These are phyloP conservation scores for Cricetomys ansorgei DNA, from an alignment of 2,113 vertebrate species.

Conservation along the genomic window DNA sequence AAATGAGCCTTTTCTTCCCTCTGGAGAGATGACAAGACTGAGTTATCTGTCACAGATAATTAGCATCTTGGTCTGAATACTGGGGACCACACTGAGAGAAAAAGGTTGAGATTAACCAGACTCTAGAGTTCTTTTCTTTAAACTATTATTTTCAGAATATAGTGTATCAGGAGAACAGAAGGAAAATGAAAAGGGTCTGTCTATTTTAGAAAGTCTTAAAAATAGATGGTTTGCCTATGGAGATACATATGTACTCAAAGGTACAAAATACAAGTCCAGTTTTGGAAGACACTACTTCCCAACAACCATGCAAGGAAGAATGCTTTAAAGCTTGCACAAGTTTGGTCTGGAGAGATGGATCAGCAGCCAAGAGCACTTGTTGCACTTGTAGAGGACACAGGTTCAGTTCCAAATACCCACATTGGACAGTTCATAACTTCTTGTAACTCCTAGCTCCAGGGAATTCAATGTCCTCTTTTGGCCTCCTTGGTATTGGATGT, in stretches of 20 bases:
- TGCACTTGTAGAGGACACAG: not conserved
- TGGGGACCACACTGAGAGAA: not conserved
- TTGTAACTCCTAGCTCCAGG: not conserved
- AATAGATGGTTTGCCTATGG: not conserved
- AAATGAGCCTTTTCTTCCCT: conserved; percentile 38
- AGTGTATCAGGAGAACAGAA: not conserved
- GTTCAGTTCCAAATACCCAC: not conserved
- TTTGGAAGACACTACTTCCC: not conserved
- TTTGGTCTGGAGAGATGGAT: not conserved
- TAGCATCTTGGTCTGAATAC: conserved; percentile 22
- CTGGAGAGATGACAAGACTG: conserved; percentile 29
- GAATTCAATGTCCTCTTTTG: not conserved
- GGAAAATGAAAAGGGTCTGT: conserved; percentile 14
- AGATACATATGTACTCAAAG: not conserved
- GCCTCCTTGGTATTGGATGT: not conserved
- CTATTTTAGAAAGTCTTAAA: conserved; percentile 26
- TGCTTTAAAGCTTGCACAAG: not conserved
- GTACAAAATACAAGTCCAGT: not conserved
- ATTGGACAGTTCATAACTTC: too few relatives aligned
- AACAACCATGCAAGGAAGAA: not conserved
- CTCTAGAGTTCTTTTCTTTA: not conserved
- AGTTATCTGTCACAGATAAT: conserved; percentile 63
- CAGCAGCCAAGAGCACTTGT: not conserved
- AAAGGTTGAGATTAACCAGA: conserved; percentile 24
- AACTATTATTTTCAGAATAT: conserved; percentile 25